phyloP scores from a whole-genome alignment of 2,797 vertebrate genomes.

The Leptoclinus maculatus region DNA sequence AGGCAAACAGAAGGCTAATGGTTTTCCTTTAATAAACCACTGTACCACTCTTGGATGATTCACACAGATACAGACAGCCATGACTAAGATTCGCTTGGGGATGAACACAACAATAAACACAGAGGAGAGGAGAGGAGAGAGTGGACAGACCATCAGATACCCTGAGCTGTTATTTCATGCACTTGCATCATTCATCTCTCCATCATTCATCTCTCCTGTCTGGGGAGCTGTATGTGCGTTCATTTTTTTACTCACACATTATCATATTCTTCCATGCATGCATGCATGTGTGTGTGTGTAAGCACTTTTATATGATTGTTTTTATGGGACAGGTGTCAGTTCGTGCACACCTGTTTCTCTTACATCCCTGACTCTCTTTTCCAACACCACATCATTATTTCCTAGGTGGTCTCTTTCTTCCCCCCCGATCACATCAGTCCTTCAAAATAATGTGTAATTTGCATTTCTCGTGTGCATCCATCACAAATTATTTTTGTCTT shows the following conservation, averaged over 20 bases:
- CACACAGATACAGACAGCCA: conserved; percentile 61
- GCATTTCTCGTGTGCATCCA: no score
- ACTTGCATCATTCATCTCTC: conserved; percentile 74
- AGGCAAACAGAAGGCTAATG: conserved; percentile 68
- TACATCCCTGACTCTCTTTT: background rate
- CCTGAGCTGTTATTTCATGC: conserved; percentile 66
- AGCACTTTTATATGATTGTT: background rate
- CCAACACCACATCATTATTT: conserved; percentile 32
- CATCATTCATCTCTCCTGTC: conserved; percentile 70
- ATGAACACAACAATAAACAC: conserved; percentile 54
- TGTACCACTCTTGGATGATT: conserved; percentile 61
- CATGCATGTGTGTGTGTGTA: background rate
- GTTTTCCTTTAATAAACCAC: conserved; percentile 75
- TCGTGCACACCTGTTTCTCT: conserved; percentile 32
- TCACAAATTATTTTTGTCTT: no score
- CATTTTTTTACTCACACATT: conserved; percentile 10
- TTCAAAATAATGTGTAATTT: background rate
- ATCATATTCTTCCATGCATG: conserved; percentile 14
- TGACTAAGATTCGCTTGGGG: conserved; percentile 68
- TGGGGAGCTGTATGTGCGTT: conserved; percentile 31
- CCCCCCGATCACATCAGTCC: background rate
- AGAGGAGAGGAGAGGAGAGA: conserved; percentile 12
- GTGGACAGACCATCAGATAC: conserved; percentile 49
- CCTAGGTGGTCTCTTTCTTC: background rate
- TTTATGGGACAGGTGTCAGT: conserved; percentile 43